A percentile compares a stretch with the other conserved stretches of the same genome.
These are phyloP conservation scores for Cromileptes altivelis DNA, from an alignment of 2,113 vertebrate genomes.

Conservation along the genomic window DNA sequence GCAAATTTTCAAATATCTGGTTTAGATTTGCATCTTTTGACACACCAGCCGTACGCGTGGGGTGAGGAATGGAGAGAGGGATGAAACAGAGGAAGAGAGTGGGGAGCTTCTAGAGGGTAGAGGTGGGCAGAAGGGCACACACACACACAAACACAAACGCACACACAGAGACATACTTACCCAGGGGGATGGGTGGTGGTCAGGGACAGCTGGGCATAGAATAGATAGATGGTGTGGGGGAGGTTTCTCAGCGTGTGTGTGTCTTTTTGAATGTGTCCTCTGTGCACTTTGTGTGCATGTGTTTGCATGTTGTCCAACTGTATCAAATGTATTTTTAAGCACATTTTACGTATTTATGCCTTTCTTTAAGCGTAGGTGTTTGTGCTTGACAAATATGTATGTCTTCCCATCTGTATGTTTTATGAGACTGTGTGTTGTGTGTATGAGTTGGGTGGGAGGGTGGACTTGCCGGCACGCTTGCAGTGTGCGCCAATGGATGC, in stretches of 20 bases:
- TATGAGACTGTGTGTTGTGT: conserved; percentile 6
- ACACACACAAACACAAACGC: conserved; percentile 4
- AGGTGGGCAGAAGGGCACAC: conserved; percentile 66
- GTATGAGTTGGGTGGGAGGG: background rate
- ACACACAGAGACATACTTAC: conserved; percentile 15
- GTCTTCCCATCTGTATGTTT: conserved; percentile 26
- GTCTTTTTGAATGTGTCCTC: conserved; percentile 12
- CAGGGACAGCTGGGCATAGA: conserved; percentile 75
- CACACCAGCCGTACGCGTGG: background rate
- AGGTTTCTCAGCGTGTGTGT: conserved; percentile 40
- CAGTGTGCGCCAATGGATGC: conserved; percentile 34
- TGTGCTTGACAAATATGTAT: conserved; percentile 19
- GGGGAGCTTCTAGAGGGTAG: conserved; percentile 41
- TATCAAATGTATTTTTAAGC: conserved; percentile 42
- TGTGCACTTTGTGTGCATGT: background rate
- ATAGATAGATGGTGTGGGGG: conserved; percentile 70
- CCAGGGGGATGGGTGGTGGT: conserved; percentile 65
- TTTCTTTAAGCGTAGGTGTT: conserved; percentile 13
- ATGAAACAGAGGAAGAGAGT: conserved; percentile 19
- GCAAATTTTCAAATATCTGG: conserved; percentile 23
- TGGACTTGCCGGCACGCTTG: conserved; percentile 18
- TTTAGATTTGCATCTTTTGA: conserved; percentile 35
- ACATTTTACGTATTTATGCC: conserved; percentile 28
- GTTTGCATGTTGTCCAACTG: conserved; percentile 15
- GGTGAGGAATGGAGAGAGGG: background rate